Conservation (phyloP, 1,140 invertebrate species). For the Atta cephalotes region DNA sequence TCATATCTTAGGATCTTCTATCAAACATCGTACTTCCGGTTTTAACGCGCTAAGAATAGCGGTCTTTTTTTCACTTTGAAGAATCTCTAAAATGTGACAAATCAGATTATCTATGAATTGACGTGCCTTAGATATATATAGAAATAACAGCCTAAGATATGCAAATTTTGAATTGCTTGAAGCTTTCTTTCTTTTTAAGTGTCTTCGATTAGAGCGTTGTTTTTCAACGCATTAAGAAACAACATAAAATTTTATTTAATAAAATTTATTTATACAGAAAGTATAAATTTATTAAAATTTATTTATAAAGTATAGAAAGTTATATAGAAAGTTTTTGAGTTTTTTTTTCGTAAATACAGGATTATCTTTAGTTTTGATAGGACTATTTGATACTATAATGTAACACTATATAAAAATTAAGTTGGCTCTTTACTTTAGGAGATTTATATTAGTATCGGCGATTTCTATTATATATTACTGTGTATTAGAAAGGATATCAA, state of each 20-base stretch:
- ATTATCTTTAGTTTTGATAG: too few species aligned
- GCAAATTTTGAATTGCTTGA: background rate
- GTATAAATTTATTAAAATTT: background rate
- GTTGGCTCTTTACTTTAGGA: too few species aligned
- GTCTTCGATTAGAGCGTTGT: background rate
- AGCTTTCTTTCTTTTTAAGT: background rate
- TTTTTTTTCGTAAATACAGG: too few species aligned
- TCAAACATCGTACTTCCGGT: constrained; percentile 7
- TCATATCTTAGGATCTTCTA: constrained; percentile 14
- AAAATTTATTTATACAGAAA: background rate
- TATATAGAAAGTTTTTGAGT: too few species aligned
- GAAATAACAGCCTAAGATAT: background rate
- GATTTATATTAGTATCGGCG: too few species aligned
- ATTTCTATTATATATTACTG: too few species aligned
- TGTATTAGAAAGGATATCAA: background rate
- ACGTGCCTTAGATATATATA: background rate
- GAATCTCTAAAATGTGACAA: background rate
- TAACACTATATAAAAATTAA: too few species aligned
- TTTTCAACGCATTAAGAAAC: background rate
- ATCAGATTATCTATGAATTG: background rate
- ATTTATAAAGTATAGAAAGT: background rate
- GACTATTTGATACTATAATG: too few species aligned
- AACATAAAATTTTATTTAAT: background rate
- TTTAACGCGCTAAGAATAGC: background rate
- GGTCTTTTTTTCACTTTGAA: background rate